A percentile compares a stretch with the other conserved stretches of the same genome.
These are phyloP conservation scores for Solenopsis invicta DNA, from an alignment of 1,140 invertebrate species.

Conservation along the genomic window DNA sequence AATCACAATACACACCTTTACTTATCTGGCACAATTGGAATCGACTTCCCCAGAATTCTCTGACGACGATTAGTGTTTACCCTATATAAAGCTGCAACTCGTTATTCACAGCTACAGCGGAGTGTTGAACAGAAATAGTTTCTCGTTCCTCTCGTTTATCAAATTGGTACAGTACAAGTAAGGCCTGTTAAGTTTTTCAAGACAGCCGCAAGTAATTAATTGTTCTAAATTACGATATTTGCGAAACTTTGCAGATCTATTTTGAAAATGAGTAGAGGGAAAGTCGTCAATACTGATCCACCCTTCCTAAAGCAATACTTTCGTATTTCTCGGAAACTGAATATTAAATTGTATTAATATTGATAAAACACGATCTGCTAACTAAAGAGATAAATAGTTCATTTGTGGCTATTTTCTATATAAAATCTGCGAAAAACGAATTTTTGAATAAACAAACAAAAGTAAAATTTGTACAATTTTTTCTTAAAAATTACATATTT, in stretches of 20 bases:
- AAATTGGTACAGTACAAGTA: not conserved
- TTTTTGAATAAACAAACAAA: no score
- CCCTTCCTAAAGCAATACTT: no score
- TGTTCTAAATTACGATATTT: not conserved
- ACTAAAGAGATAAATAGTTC: no score
- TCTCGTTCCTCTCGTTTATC: not conserved
- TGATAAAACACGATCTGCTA: no score
- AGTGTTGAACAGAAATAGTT: not conserved
- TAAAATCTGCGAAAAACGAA: no score
- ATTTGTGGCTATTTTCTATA: no score
- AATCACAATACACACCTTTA: conserved; percentile 29
- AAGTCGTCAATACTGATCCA: no score
- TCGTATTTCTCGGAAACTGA: no score
- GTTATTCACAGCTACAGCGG: not conserved
- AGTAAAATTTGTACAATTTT: no score
- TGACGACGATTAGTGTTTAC: not conserved
- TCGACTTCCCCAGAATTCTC: conserved; percentile 34
- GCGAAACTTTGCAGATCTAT: not conserved
- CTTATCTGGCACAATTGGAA: conserved; percentile 8
- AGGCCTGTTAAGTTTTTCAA: not conserved
- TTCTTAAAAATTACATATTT: no score
- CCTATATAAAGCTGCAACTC: not conserved
- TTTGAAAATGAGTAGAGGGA: conserved; percentile 42
- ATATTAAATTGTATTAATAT: no score
- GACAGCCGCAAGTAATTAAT: not conserved